Evolutionary conservation across 1,140 invertebrate species (phyloP).

Genomic region (Apis dorsata): DNA sequence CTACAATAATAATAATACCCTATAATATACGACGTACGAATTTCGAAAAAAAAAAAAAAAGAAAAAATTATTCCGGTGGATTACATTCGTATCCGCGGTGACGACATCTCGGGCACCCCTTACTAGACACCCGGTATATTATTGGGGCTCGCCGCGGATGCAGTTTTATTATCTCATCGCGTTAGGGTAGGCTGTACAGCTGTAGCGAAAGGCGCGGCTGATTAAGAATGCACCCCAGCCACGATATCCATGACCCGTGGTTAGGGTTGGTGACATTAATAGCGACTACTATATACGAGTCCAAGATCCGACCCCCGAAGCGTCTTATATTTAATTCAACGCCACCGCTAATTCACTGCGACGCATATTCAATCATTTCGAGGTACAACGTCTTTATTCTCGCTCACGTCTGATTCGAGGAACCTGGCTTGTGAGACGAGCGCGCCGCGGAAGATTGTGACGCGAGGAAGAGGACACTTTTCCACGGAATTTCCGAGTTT

Average conservation of each 20-base stretch:
- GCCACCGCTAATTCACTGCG: slow-evolving; percentile 63
- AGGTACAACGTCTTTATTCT: slow-evolving; percentile 61
- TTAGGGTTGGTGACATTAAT: slow-evolving; percentile 71
- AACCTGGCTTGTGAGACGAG: not conserved
- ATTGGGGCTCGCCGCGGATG: slow-evolving; percentile 54
- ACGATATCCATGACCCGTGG: slow-evolving; percentile 65
- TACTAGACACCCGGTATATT: slow-evolving; percentile 52
- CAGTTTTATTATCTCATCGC: slow-evolving; percentile 64
- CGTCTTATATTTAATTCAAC: slow-evolving; percentile 72
- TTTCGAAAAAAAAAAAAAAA: not conserved
- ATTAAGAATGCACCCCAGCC: slow-evolving; percentile 70
- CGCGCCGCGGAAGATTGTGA: not conserved
- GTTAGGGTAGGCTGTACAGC: slow-evolving; percentile 39
- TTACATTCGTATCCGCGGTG: not conserved
- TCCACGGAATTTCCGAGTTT: not conserved
- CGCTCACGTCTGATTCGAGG: slow-evolving; percentile 12
- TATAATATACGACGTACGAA: not conserved
- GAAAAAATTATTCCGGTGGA: not conserved
- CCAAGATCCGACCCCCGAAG: slow-evolving; percentile 50
- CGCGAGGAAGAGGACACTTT: not conserved
- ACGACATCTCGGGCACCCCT: not conserved
- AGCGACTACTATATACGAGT: slow-evolving; percentile 51
- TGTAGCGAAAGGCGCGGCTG: slow-evolving; percentile 56
- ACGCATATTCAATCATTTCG: slow-evolving; percentile 65
- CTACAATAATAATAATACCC: not conserved